A percentile compares a stretch with the other conserved stretches of the same genome.
Evolutionary conservation across 2,113 vertebrate genomes (phyloP).

Genomic region (Eptesicus fuscus): DNA sequence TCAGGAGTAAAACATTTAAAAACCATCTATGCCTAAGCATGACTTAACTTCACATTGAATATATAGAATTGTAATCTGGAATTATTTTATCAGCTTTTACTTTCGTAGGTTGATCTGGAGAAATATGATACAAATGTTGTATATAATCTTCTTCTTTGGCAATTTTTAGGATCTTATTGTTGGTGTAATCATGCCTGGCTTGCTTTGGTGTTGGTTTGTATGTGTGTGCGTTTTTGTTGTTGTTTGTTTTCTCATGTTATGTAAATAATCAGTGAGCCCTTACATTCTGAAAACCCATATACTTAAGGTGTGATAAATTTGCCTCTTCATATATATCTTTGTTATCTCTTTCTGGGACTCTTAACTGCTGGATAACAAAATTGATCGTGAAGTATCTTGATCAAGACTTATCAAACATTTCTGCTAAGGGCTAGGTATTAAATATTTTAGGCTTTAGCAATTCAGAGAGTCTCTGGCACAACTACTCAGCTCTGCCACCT

Average conservation of each 20-base stretch:
- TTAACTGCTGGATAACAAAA: neutral
- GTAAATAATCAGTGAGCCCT: neutral
- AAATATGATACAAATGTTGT: neutral
- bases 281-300: neutral
- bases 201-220: neutral
- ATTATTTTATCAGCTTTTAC: neutral
- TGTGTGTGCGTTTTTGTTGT: neutral
- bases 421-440: neutral
- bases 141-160: neutral
- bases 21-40: neutral
- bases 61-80: neutral
- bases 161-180: neutral
- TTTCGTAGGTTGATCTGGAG: neutral
- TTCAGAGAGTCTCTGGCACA: neutral
- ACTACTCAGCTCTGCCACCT: neutral
- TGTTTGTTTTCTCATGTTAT: neutral
- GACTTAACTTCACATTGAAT: neutral
- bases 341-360: neutral
- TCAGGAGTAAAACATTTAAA: neutral
- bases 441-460: neutral
- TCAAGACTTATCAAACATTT: neutral
- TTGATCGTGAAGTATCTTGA: neutral
- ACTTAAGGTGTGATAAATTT: neutral
- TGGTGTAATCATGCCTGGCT: neutral
- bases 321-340: neutral